Evolutionary conservation across 2,888 invertebrate species (phyloP).

Genomic region (Cosmia trapezina): DNA sequence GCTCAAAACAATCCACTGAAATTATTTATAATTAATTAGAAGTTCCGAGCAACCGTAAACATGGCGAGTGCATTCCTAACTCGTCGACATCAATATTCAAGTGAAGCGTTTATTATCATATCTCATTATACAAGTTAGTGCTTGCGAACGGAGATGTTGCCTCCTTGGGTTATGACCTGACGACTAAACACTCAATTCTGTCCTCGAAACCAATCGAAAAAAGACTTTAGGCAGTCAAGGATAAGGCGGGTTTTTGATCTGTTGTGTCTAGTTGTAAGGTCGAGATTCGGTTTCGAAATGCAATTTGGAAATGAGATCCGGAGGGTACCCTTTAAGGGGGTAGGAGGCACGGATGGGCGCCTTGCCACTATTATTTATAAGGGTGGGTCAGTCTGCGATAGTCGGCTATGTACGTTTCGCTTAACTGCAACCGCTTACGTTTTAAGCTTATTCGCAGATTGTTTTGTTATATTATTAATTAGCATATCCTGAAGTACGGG

Average conservation of each 20-base stretch:
- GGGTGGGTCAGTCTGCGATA: conserved; percentile 88
- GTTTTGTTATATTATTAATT: conserved; percentile 84
- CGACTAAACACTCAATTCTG: conserved; percentile 79
- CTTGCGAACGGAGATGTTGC: conserved; percentile 82
- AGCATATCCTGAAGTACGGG: conserved; percentile 68
- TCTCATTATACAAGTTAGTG: conserved; percentile 91
- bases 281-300: conserved; percentile 88
- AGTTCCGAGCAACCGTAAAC: conserved; percentile 77
- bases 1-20: conserved; percentile 54
- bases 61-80: conserved; percentile 87
- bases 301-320: conserved; percentile 90
- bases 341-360: conserved; percentile 80
- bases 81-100: conserved; percentile 89
- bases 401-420: conserved; percentile 73
- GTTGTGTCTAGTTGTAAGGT: conserved; percentile 79
- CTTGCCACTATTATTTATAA: conserved; percentile 90
- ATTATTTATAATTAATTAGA: conserved; percentile 68
- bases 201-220: conserved; percentile 63
- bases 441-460: conserved; percentile 81
- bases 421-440: conserved; percentile 78
- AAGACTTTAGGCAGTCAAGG: conserved; percentile 64
- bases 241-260: conserved; percentile 69
- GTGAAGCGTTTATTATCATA: conserved; percentile 90
- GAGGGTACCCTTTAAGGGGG: conserved; percentile 87
- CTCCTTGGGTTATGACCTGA: conserved; percentile 87